A percentile compares a stretch with the other conserved stretches of the same genome.
These are phyloP conservation scores for Ceratosolen fusciceps DNA, from an alignment of 1,140 invertebrate species.

Conservation along the genomic window DNA sequence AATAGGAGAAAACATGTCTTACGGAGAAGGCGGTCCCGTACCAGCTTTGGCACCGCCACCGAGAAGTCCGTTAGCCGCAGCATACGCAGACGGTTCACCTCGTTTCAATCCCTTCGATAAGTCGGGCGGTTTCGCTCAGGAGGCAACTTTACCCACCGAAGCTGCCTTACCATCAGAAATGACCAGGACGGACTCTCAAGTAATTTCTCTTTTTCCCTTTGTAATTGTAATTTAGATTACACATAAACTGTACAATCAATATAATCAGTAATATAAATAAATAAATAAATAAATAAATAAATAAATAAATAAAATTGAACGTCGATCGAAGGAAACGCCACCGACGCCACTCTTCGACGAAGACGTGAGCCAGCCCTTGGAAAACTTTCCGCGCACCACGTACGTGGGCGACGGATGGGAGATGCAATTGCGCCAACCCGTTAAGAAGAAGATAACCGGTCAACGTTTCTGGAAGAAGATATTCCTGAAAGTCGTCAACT, in stretches of 20 bases:
- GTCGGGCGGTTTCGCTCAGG: conserved; percentile 71
- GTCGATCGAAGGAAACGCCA: conserved; percentile 79
- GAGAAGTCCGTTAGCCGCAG: conserved; percentile 71
- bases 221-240: neutral
- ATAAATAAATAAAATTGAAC: neutral
- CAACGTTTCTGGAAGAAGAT: conserved; percentile 99
- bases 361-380: conserved; percentile 92
- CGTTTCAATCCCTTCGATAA: conserved; percentile 85
- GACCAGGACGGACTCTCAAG: conserved; percentile 67
- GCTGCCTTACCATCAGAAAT: conserved; percentile 57
- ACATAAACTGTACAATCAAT: neutral
- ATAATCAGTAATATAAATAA: too few relatives aligned
- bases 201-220: conserved; percentile 39
- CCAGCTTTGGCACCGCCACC: conserved; percentile 84
- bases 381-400: conserved; percentile 88
- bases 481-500: conserved; percentile 84
- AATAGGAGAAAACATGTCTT: conserved; percentile 64
- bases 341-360: conserved; percentile 96
- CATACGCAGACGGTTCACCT: conserved; percentile 71
- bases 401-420: conserved; percentile 94
- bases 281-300: neutral
- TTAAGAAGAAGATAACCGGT: conserved; percentile 98
- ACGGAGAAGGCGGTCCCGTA: conserved; percentile 69
- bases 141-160: conserved; percentile 61
- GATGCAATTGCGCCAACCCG: conserved; percentile 94